Base-by-base conservation (phyloP, 2,797 vertebrate species). In the Pitangus sulphuratus region DNA sequence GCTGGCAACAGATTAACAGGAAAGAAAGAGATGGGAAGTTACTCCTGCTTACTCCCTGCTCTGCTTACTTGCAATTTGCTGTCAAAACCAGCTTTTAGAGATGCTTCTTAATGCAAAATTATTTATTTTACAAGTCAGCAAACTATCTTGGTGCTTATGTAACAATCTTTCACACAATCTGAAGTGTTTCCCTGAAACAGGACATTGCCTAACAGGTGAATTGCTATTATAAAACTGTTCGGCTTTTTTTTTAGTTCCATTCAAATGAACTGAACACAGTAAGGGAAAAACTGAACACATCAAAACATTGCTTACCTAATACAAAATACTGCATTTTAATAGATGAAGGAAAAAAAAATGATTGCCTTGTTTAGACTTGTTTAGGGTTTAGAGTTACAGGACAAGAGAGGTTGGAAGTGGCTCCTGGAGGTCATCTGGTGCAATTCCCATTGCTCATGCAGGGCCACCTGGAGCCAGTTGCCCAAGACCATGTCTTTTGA, bases 21-120 rank as follows among this genome's bases (percentile, higher is more conserved):
- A 87, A 94, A 92, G 53, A 78, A 91, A 81, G 33, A 68, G 56
- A 70, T 71, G 60, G 57, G 61, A 95, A 87, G n/a, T 87, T 82
- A 68, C 60, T 69, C 48, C n/a, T 45, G 42, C 42, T 65, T 65
- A 65, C 22, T 95, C 50, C 22, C 39, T 85, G 44, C 37, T 64
- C 62, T 77, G 45, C 85, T 89, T 64, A 70, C 28, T 89, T 77
- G 42, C 68, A 85, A 74, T 50, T 35, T 82, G 31, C 50, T 81
- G 84, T 60, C 35, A 79, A 81, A 93, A 89, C 74, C 50, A 94
- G 50, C 48, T 57, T 69, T 44, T 21, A 76, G 53, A 87, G 92
- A 83, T 57, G 48, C 8, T 77, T 77, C 64, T 82, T 77, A 15
- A 44, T 50, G 76, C 39, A 88, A 87, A 94, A 37, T 6, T 62